Percentiles rank a stretch among this genome's conserved stretches.
These are phyloP conservation scores for Pelagia noctiluca DNA, from an alignment of 30 jellyfish, hydroid and myxozoan genomes.

Conservation along the genomic window DNA sequence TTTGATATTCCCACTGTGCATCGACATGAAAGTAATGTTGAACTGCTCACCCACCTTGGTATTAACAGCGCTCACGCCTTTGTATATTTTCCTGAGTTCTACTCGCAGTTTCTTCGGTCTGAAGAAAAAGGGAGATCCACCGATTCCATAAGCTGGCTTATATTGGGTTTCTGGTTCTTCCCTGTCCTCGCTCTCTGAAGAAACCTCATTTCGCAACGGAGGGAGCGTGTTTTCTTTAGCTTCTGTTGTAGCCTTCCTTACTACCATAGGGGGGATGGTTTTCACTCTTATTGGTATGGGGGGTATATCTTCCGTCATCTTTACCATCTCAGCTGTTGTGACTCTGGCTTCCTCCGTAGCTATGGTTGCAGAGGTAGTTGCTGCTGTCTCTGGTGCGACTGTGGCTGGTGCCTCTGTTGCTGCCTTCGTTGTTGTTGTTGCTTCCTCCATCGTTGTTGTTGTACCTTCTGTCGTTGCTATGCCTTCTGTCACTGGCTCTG, in stretches of 20 bases:
- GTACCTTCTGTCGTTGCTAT: slow-evolving; percentile 24
- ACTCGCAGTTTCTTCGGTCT: slow-evolving; percentile 41
- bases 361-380: not conserved
- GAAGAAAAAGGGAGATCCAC: slow-evolving; percentile 36
- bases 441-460: not conserved
- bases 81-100: slow-evolving; percentile 53
- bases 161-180: too few relatives aligned
- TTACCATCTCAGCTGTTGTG: not conserved
- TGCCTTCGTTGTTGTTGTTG: not conserved
- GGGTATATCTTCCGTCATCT: too few relatives aligned
- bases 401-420: not conserved
- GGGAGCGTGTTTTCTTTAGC: too few relatives aligned
- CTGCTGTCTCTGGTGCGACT: not conserved
- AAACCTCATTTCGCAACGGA: too few relatives aligned
- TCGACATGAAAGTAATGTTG: slow-evolving; percentile 37
- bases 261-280: too few relatives aligned
- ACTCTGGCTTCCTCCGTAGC: not conserved
- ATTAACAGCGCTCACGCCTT: slow-evolving; percentile 32
- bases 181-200: too few relatives aligned
- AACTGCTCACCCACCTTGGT: slow-evolving; percentile 33
- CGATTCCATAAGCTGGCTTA: too few relatives aligned
- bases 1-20: slow-evolving; percentile 11
- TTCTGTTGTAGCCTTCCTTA: too few relatives aligned
- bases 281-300: too few relatives aligned
- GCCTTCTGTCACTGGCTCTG: slow-evolving; percentile 39